Conservation (phyloP, 1,140 invertebrate genomes). For the Papilio polyxenes region DNA sequence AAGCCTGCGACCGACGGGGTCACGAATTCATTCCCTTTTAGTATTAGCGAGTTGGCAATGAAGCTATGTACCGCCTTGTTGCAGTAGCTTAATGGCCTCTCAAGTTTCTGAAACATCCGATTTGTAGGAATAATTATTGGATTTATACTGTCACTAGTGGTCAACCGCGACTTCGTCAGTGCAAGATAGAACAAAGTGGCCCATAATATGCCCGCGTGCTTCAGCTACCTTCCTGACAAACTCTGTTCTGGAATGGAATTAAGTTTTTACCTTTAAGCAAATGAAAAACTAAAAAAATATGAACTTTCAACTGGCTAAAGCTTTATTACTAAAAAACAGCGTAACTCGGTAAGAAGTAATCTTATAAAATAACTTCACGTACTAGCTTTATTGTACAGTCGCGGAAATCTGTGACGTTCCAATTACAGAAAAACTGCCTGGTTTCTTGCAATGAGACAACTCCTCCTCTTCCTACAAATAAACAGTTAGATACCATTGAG, state of each 20-base stretch:
- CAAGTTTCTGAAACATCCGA: neutral
- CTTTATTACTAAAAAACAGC: neutral
- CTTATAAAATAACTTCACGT: conserved; percentile 1
- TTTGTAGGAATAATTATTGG: neutral
- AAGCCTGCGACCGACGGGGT: conserved; percentile 52
- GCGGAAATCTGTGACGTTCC: too few relatives aligned
- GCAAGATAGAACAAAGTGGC: neutral
- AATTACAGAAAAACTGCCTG: too few relatives aligned
- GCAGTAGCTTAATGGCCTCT: neutral
- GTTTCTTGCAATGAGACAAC: too few relatives aligned
- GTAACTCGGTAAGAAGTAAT: conserved; percentile 3
- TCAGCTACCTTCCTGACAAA: too few relatives aligned
- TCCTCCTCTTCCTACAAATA: too few relatives aligned
- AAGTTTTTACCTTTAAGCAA: neutral
- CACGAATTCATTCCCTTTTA: conserved; percentile 69
- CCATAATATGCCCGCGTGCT: too few relatives aligned
- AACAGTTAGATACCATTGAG: too few relatives aligned
- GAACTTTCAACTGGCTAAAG: neutral
- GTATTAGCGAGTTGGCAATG: conserved; percentile 42
- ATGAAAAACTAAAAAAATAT: neutral
- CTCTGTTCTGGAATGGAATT: neutral
- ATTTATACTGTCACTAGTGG: neutral
- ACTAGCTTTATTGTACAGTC: neutral
- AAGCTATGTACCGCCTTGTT: conserved; percentile 19
- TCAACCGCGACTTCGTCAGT: too few relatives aligned